Evolutionary conservation across 2,888 invertebrate genomes (phyloP).

Genomic region (Xestobium rufovillosum): DNA sequence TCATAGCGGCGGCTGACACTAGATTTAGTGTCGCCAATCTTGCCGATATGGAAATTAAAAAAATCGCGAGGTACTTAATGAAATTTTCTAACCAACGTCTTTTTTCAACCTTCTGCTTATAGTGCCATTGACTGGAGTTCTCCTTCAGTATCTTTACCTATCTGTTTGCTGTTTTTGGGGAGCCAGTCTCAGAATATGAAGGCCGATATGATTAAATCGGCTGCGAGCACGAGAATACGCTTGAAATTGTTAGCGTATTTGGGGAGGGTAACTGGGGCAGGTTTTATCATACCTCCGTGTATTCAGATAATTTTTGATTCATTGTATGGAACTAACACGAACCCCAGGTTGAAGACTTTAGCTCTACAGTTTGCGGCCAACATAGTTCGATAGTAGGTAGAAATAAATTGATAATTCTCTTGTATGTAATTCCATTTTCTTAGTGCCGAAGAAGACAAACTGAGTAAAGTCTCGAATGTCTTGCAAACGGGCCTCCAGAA

Average conservation of each 20-base stretch:
- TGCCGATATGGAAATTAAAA: constrained; percentile 78
- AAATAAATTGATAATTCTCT: constrained; percentile 8
- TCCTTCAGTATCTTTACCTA: constrained; percentile 58
- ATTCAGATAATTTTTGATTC: constrained; percentile 86
- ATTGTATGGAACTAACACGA: constrained; percentile 75
- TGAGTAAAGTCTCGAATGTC: constrained; percentile 63
- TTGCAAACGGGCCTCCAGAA: constrained; percentile 67
- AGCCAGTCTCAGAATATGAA: constrained; percentile 51
- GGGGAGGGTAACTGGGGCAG: constrained; percentile 62
- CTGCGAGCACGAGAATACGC: constrained; percentile 76
- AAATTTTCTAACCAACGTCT: not conserved
- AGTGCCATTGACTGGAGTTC: constrained; percentile 75
- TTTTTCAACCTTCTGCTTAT: constrained; percentile 26
- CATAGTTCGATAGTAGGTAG: constrained; percentile 69
- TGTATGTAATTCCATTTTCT: constrained; percentile 20
- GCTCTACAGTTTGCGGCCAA: constrained; percentile 76
- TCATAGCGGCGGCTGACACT: constrained; percentile 83
- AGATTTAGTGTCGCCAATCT: constrained; percentile 82
- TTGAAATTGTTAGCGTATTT: constrained; percentile 80
- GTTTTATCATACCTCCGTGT: constrained; percentile 68
- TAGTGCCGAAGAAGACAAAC: constrained; percentile 54
- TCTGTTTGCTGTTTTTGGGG: constrained; percentile 76
- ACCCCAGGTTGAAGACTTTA: constrained; percentile 71
- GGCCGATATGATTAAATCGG: constrained; percentile 63
- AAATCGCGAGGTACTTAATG: constrained; percentile 55